A percentile compares a stretch with the other conserved stretches of the same genome.
These are phyloP conservation scores for Phataginus tetradactyla DNA, from an alignment of 2,797 vertebrate species.

Conservation along the genomic window DNA sequence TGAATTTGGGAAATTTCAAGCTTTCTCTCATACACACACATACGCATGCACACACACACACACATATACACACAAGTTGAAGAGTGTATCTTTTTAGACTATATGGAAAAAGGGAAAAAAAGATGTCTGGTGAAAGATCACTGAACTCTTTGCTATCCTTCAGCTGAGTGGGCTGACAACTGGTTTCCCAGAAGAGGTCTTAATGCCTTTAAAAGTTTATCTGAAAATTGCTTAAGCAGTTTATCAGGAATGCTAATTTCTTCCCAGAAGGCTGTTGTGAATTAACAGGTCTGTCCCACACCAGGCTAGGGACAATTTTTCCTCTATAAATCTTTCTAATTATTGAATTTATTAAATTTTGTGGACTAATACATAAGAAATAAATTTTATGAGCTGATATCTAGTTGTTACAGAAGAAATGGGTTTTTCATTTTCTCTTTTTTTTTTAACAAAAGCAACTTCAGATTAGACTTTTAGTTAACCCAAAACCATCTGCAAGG, in stretches of 20 bases:
- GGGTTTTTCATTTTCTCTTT: background rate
- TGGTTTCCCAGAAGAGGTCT: slow-evolving; percentile 67
- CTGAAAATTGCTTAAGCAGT: slow-evolving; percentile 43
- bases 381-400: background rate
- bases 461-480: background rate
- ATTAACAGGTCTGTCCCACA: slow-evolving; percentile 41
- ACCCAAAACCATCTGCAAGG: background rate
- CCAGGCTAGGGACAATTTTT: slow-evolving; percentile 40
- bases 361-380: background rate
- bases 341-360: slow-evolving; percentile 30
- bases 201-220: slow-evolving; percentile 62
- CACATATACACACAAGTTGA: background rate
- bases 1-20: background rate
- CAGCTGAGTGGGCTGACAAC: slow-evolving; percentile 10
- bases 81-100: background rate
- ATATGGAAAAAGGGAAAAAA: background rate
- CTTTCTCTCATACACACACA: background rate
- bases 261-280: slow-evolving; percentile 64
- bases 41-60: background rate
- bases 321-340: background rate
- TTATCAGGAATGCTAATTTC: slow-evolving; percentile 66
- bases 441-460: background rate
- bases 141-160: slow-evolving; percentile 21
- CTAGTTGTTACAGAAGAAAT: background rate
- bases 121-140: background rate